These are phyloP conservation scores for Lacerta viridis DNA, from an alignment of 2,797 vertebrate genomes.

Conservation along the genomic window DNA sequence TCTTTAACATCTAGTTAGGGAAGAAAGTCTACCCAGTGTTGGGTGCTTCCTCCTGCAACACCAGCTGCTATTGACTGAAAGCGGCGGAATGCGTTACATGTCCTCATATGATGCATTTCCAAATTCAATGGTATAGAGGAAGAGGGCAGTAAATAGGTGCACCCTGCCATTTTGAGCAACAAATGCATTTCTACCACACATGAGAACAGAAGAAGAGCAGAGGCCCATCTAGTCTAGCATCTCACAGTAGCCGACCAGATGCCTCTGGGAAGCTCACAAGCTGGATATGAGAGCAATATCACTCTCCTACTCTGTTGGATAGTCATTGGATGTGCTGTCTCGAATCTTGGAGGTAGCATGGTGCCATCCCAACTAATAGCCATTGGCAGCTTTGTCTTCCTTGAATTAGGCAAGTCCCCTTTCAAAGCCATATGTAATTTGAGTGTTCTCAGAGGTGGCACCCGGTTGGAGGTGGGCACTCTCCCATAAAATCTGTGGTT, in stretches of 20 bases:
- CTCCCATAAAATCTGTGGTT: not conserved
- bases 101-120: not conserved
- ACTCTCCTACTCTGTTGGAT: no score
- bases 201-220: not conserved
- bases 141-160: not conserved
- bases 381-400: not conserved
- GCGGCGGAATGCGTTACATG: not conserved
- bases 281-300: no score
- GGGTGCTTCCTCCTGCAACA: not conserved
- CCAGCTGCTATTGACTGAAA: no score
- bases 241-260: not conserved
- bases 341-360: no score
- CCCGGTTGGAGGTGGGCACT: not conserved
- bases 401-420: not conserved
- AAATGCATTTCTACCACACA: not conserved
- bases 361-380: not conserved
- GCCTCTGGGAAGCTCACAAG: not conserved
- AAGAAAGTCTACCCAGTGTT: not conserved
- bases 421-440: not conserved
- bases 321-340: no score
- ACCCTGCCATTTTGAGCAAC: not conserved
- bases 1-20: not conserved
- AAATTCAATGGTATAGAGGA: not conserved
- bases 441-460: not conserved
- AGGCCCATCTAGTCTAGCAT: not conserved